Conservation (phyloP, 2,113 vertebrate genomes). For the Uria aalge region DNA sequence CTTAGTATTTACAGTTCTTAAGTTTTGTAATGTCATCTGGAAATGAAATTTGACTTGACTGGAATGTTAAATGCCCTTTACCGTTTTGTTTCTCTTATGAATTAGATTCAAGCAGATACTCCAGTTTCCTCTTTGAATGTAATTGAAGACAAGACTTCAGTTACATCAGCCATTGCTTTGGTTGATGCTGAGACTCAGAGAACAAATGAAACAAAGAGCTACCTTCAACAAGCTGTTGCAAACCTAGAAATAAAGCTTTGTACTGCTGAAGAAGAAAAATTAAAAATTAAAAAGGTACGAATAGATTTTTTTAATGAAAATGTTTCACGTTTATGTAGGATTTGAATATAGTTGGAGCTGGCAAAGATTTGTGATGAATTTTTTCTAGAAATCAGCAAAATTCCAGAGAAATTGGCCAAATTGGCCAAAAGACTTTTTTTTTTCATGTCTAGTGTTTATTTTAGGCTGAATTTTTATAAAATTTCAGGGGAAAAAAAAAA, state of each 20-base stretch:
- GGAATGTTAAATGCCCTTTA: background rate
- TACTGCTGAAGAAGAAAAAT: slow-evolving; percentile 77
- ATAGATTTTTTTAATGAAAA: background rate
- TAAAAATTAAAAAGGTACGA: slow-evolving; percentile 74
- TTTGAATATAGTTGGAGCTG: background rate
- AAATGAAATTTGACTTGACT: background rate
- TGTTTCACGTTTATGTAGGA: background rate
- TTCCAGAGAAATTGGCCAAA: background rate
- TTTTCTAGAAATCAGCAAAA: background rate
- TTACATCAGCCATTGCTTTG: background rate
- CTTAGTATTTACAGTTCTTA: background rate
- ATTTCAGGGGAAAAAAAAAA: background rate
- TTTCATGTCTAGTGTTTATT: background rate
- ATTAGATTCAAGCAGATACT: slow-evolving; percentile 64
- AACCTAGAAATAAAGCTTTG: slow-evolving; percentile 71
- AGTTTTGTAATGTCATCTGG: background rate
- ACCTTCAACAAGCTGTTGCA: slow-evolving; percentile 67
- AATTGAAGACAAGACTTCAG: slow-evolving; percentile 38
- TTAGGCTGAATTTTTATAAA: background rate
- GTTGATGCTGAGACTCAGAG: slow-evolving; percentile 3
- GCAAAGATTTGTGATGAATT: background rate
- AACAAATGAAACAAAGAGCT: slow-evolving; percentile 9
- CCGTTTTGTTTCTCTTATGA: background rate
- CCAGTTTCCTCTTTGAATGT: slow-evolving; percentile 44
- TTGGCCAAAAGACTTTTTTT: background rate